phyloP scores from a whole-genome alignment of 2,888 invertebrate species.

The Pomacea canaliculata region DNA sequence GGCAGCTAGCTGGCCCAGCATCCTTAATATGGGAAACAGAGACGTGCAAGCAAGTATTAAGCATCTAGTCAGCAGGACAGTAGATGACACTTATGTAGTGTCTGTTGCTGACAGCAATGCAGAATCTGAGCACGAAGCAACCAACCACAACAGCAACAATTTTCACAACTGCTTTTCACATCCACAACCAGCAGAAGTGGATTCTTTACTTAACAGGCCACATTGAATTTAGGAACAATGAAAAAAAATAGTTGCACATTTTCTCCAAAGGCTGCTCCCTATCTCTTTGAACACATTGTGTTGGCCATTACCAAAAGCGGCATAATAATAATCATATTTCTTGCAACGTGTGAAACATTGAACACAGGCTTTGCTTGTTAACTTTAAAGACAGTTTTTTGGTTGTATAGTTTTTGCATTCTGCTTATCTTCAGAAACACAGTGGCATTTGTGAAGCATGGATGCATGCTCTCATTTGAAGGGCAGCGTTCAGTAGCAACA shows the following conservation, averaged over 20 bases:
- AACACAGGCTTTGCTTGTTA: background rate
- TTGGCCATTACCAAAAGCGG: too few species aligned
- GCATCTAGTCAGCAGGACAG: background rate
- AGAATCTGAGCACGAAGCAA: constrained; percentile 3
- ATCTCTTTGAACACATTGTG: background rate
- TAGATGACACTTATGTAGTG: background rate
- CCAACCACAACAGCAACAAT: constrained; percentile 16
- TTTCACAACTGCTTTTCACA: constrained; percentile 28
- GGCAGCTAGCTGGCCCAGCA: constrained; percentile 40
- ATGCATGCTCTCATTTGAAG: background rate
- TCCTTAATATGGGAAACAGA: constrained; percentile 9
- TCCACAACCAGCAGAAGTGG: background rate
- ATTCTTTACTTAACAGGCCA: background rate
- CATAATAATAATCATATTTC: background rate
- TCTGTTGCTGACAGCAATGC: background rate
- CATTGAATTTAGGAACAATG: background rate
- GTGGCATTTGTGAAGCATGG: background rate
- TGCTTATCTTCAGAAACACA: too few species aligned
- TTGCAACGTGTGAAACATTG: background rate
- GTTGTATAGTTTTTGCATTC: background rate
- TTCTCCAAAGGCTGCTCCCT: too few species aligned
- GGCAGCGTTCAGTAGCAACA: too few species aligned
- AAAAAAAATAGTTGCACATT: background rate
- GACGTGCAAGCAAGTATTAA: constrained; percentile 5
- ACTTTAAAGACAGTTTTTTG: background rate